A percentile compares a stretch with the other conserved stretches of the same genome.
These are phyloP conservation scores for Palythoa caribaeorum DNA, from an alignment of 92 coral and sea anemone genomes.

Conservation along the genomic window DNA sequence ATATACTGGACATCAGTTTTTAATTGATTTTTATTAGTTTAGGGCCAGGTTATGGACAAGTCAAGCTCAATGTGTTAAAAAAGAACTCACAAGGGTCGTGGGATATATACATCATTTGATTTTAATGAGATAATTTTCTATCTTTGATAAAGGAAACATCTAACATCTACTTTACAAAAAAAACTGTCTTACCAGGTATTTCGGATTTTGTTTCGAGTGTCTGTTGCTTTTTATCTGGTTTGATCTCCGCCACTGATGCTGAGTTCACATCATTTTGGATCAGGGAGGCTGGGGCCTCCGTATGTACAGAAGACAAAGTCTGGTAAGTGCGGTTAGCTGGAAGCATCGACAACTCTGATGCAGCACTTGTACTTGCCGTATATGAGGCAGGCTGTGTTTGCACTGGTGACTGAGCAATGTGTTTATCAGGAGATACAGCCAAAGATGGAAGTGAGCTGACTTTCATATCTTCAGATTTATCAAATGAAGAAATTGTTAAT, in stretches of 20 bases:
- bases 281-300: slow-evolving; percentile 5
- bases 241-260: neutral
- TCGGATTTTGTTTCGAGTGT: slow-evolving; percentile 15
- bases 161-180: neutral
- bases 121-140: too few species aligned
- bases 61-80: too few species aligned
- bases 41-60: too few species aligned
- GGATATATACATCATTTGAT: too few species aligned
- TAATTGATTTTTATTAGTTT: too few species aligned
- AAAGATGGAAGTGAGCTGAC: slow-evolving; percentile 1
- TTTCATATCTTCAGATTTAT: neutral
- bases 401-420: neutral
- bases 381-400: slow-evolving; percentile 26
- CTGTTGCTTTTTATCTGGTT: neutral
- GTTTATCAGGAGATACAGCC: neutral
- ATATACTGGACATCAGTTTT: too few species aligned
- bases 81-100: too few species aligned
- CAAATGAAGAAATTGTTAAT: neutral
- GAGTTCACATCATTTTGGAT: neutral
- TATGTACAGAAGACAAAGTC: neutral
- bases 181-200: slow-evolving; percentile 22
- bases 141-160: too few species aligned
- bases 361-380: neutral
- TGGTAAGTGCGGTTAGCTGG: neutral
- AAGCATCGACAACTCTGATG: neutral